Base-by-base conservation (phyloP, 1,140 invertebrate genomes). In the Vollenhovia emeryi region DNA sequence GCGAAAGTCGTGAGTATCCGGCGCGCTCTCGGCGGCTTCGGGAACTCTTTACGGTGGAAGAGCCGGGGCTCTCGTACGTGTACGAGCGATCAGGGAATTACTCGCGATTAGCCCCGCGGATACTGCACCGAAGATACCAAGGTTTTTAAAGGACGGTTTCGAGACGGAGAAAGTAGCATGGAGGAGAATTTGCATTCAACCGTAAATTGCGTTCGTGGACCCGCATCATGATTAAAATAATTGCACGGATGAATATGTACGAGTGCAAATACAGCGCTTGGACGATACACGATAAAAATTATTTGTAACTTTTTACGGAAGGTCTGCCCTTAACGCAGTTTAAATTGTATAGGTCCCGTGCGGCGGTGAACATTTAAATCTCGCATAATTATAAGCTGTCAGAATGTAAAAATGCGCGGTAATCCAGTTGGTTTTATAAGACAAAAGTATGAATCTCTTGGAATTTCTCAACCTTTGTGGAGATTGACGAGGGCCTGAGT, bases 71-170 rank as follows among this genome's bases (percentile, higher is more conserved):
- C 33, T 80, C 5, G 64, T 55, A 80, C 30, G 21, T 9, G 50
- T 15, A 64, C 57, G n/a, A 84, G 36, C 60, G 78, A 43, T 75
- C 45, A 50, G 60, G 50, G 79, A 87, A 87, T 87, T 85, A 24
- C 60, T 75, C 74, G 68, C 73, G 87, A 88, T 88, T 86, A 69
- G 52, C 66, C 59, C 57, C 62, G 50, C 82, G 79, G 62, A 69
- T 71, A 62, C 40, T 50, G 36, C 66, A 43, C 64, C 33, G 64
- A 50, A 71, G 52, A 83, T 55, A n/a, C 21, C 57, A 21, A 45
- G 50, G 13, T 52, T 84, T 84, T 76, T 62, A 55, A 13, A 18
- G 66, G 50, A 73, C 52, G 66, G 48, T 59, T 71, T 43, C 50
- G n/a, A 57, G 48, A 55, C 21, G 50, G 18, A 57, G 78, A 71